Evolutionary conservation across 2,113 vertebrate species (phyloP).

Genomic region (Xenotilapia longispinis): DNA sequence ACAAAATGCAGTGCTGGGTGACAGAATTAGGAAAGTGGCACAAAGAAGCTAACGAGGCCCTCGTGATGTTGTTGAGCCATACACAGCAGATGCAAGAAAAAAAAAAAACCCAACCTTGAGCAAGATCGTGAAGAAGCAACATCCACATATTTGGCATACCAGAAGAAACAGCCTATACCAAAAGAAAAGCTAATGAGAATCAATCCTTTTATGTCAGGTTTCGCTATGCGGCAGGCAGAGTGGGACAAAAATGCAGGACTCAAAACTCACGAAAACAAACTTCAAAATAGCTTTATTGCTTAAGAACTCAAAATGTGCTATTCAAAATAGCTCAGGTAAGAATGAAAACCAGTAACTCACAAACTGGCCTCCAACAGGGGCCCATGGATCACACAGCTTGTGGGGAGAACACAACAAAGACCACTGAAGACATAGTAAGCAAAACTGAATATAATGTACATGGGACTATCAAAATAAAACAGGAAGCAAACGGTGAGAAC

Average conservation of each 20-base stretch:
- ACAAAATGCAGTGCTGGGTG: background rate
- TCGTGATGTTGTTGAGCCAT: background rate
- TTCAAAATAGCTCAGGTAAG: background rate
- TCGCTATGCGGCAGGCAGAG: rapidly evolving
- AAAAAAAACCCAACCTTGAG: rapidly evolving
- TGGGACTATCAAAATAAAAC: background rate
- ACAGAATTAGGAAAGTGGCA: background rate
- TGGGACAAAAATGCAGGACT: background rate
- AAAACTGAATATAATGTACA: background rate
- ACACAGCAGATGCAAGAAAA: background rate
- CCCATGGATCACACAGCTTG: background rate
- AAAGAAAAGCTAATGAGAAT: background rate
- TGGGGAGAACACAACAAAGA: background rate
- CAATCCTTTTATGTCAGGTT: rapidly evolving
- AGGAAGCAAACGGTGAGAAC: rapidly evolving
- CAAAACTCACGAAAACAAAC: background rate
- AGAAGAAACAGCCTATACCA: rapidly evolving
- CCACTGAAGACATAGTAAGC: no score
- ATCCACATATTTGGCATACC: background rate
- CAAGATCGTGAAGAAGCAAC: rapidly evolving
- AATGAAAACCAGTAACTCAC: background rate
- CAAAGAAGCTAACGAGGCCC: background rate
- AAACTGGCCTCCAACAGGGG: rapidly evolving
- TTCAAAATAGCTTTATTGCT: rapidly evolving
- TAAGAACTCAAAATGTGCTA: rapidly evolving